These are phyloP conservation scores for Crax fasciolata DNA, from an alignment of 2,797 vertebrate genomes.

Conservation along the genomic window DNA sequence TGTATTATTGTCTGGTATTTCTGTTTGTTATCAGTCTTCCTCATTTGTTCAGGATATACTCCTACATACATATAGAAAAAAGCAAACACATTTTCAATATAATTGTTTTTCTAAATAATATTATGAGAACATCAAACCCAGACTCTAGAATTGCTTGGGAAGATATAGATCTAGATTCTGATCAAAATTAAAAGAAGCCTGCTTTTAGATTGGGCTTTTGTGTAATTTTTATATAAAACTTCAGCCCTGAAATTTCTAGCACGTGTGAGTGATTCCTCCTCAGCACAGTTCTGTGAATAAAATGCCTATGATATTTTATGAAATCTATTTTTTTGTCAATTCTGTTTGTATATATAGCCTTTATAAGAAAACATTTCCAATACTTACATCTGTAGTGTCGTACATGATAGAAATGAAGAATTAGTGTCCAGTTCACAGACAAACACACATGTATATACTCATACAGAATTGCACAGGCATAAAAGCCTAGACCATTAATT, in stretches of 20 bases:
- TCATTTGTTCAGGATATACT: background rate
- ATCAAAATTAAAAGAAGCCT: background rate
- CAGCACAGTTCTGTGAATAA: background rate
- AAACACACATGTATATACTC: accelerated
- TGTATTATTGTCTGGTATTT: background rate
- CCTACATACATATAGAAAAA: background rate
- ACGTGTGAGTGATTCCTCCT: background rate
- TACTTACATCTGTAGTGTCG: background rate
- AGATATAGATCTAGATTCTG: background rate
- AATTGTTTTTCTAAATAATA: background rate
- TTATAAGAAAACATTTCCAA: background rate
- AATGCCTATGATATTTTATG: background rate
- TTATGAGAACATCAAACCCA: background rate
- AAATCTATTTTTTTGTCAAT: background rate
- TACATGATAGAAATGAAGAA: background rate
- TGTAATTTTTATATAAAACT: background rate
- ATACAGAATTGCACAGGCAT: accelerated
- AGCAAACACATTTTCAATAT: background rate
- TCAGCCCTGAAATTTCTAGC: background rate
- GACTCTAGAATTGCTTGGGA: background rate
- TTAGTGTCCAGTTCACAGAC: background rate
- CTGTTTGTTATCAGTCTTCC: background rate
- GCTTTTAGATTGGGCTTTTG: background rate
- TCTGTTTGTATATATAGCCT: background rate
- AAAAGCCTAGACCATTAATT: background rate